Conservation (phyloP, 2,888 invertebrate species). For the Xestoiulus laeticollis region DNA sequence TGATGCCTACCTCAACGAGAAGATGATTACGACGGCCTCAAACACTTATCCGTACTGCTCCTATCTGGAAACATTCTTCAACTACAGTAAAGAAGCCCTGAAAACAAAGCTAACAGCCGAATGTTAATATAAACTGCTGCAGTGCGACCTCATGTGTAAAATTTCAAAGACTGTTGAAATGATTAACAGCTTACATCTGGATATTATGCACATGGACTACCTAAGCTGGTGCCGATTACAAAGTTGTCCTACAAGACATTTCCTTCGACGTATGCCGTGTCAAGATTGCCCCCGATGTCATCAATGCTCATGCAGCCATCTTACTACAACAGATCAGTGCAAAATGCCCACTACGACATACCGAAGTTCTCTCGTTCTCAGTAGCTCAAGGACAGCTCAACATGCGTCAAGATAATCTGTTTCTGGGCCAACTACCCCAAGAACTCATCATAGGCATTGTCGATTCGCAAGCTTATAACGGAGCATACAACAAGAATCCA, state of each 20-base stretch:
- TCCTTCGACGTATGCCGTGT: slow-evolving; percentile 57
- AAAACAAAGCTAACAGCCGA: not conserved
- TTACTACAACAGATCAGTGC: slow-evolving; percentile 56
- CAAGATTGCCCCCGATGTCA: slow-evolving; percentile 56
- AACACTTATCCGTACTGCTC: slow-evolving; percentile 3
- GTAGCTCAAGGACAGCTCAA: slow-evolving; percentile 58
- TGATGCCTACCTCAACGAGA: not conserved
- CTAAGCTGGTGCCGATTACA: slow-evolving; percentile 19
- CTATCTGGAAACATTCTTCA: not conserved
- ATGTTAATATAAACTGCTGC: not conserved
- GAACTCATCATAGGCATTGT: slow-evolving; percentile 60
- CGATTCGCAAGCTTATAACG: slow-evolving; percentile 57
- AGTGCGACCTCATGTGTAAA: not conserved
- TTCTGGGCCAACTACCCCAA: slow-evolving; percentile 60
- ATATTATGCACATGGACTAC: not conserved
- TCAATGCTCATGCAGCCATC: slow-evolving; percentile 57
- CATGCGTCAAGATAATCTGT: slow-evolving; percentile 61
- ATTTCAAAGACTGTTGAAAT: not conserved
- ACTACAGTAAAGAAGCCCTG: not conserved
- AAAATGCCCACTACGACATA: slow-evolving; percentile 57
- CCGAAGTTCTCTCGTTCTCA: slow-evolving; percentile 57
- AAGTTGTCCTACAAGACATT: slow-evolving; percentile 57
- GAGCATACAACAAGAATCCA: slow-evolving; percentile 57
- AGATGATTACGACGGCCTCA: not conserved
- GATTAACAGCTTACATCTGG: not conserved